Percentiles rank a stretch among this genome's conserved stretches.
Evolutionary conservation across 2,888 invertebrate genomes (phyloP).

Genomic region (Sesamia inferens): DNA sequence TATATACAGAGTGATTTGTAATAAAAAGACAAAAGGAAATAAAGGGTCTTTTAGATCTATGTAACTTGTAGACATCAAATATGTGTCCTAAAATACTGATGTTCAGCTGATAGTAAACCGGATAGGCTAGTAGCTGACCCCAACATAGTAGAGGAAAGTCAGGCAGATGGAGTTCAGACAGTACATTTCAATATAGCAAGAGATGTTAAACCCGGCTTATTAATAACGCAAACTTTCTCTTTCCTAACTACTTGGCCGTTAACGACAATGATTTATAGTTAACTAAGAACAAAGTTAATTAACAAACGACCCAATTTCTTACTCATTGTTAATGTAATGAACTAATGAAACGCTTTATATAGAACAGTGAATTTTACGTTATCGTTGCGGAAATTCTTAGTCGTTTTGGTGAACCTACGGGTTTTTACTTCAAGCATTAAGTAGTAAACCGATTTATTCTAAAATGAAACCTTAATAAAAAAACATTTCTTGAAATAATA

Average conservation of each 20-base stretch:
- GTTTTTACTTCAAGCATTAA: neutral
- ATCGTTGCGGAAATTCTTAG: conserved; percentile 1
- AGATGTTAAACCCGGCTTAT: conserved; percentile 34
- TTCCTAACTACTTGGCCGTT: conserved; percentile 49
- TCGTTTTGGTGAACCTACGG: neutral
- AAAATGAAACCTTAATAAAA: neutral
- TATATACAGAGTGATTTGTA: neutral
- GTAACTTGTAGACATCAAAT: too few relatives aligned
- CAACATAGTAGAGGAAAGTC: too few relatives aligned
- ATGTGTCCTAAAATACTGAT: too few relatives aligned
- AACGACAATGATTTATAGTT: conserved; percentile 65
- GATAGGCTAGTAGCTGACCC: too few relatives aligned
- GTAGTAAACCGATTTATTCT: neutral
- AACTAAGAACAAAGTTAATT: conserved; percentile 62
- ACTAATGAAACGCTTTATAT: conserved; percentile 40
- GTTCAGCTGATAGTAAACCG: too few relatives aligned
- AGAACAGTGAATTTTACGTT: conserved; percentile 26
- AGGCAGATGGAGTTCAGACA: neutral
- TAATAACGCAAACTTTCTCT: conserved; percentile 55
- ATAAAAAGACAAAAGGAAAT: neutral
- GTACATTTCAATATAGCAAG: conserved; percentile 19
- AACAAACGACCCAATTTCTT: conserved; percentile 59
- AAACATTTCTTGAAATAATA: neutral
- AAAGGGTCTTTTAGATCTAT: neutral
- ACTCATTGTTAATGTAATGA: conserved; percentile 55